A percentile compares a stretch with the other conserved stretches of the same genome.
phyloP scores from a whole-genome alignment of 2,113 vertebrate genomes.

The Sylvilagus bachmani region DNA sequence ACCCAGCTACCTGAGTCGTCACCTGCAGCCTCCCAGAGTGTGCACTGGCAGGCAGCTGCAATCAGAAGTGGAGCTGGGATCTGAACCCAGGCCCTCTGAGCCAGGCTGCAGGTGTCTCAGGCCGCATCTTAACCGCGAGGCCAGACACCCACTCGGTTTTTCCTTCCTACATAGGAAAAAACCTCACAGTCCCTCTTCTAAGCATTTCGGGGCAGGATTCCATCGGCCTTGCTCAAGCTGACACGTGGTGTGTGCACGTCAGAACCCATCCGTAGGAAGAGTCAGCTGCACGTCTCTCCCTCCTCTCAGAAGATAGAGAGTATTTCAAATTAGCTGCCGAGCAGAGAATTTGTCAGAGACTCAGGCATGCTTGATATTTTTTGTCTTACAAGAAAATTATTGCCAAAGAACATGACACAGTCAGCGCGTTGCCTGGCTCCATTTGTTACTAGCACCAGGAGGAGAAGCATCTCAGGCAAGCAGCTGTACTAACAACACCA shows the following conservation, averaged over 20 bases:
- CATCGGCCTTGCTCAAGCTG: fast-evolving
- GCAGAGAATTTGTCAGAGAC: background rate
- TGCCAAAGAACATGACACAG: background rate
- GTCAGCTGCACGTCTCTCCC: background rate
- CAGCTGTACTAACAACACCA: background rate
- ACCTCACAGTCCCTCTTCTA: conserved; percentile 62
- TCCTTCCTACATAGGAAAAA: conserved; percentile 34
- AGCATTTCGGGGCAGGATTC: conserved; percentile 12
- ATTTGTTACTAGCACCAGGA: background rate
- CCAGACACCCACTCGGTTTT: background rate
- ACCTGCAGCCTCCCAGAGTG: too few relatives aligned
- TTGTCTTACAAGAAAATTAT: conserved; percentile 40
- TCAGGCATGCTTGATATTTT: conserved; percentile 34
- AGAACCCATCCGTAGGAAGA: background rate
- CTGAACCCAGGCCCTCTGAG: too few relatives aligned
- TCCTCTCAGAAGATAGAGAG: conserved; percentile 27
- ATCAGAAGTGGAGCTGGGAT: too few relatives aligned
- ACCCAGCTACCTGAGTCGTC: too few relatives aligned
- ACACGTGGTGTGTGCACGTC: background rate
- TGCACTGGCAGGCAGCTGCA: too few relatives aligned
- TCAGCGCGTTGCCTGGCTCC: background rate
- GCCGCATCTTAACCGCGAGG: too few relatives aligned
- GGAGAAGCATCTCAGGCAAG: background rate
- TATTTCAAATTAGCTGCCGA: background rate
- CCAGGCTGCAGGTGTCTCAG: too few relatives aligned